Base-by-base conservation (phyloP, 2,888 invertebrate species). In the Agriopis aurantiaria region DNA sequence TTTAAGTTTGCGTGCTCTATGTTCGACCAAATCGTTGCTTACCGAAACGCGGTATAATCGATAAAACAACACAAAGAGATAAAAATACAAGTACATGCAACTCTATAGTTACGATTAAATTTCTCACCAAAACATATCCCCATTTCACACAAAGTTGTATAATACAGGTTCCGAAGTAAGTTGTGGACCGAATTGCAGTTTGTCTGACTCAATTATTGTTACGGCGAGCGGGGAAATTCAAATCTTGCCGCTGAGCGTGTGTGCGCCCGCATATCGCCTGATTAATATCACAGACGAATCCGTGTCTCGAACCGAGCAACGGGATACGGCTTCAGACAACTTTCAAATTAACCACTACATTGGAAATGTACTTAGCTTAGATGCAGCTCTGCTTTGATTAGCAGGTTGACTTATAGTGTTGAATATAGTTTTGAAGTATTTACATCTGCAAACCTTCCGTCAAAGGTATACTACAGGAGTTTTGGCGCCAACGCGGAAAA, bases 201-300 rank as follows among this genome's bases (percentile, higher is more conserved):
- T 80, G 85, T 86, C 86, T 79, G 86, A 90, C 88, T 91, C 88
- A 87, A 89, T 91, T 90, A 90, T 88, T 87, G 87, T 87, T 86
- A 86, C 85, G 85, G 82, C 80, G 81, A 75, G 82, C 80, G 82
- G 82, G 80, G 90, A 88, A 87, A 87, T 88, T 88, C 88, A 87
- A 89, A 90, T 90, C 88, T 88, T 82, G 83, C 86, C 90, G 88
- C 91, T 88, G 85, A 80, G 80, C 82, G 80, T 85, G 85, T 88
- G 85, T 88, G 83, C 80, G 80, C 83, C 85, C 84, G 88, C 85
- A 91, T 89, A 88, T 88, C 87, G 85, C 85, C 84, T 90, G 92
- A 92, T 92, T 92, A 91, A 91, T 92, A 91, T 91, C 88, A 33
- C 33, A 61, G 61, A 52, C 53, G 45, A 33, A 40, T 40, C 45